phyloP scores from a whole-genome alignment of 2,797 vertebrate genomes.

The Octomys mimax region DNA sequence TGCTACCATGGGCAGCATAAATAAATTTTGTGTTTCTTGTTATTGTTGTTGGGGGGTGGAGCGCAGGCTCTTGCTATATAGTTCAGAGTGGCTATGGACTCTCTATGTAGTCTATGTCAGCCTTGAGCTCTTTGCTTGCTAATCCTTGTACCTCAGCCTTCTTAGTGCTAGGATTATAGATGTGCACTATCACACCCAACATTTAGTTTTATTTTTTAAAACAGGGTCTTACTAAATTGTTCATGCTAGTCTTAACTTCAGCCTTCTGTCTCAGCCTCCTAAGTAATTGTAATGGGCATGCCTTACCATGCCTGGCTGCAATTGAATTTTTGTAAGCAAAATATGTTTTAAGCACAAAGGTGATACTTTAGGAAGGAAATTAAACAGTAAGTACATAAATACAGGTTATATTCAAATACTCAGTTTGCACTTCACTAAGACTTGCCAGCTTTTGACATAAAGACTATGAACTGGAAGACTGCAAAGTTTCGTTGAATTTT shows the following conservation, averaged over 20 bases:
- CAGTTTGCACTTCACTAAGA: conserved; percentile 41
- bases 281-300: neutral
- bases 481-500: conserved; percentile 34
- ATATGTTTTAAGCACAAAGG: conserved; percentile 49
- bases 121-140: neutral
- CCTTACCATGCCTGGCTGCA: neutral
- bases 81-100: neutral
- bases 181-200: neutral
- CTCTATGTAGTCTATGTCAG: neutral
- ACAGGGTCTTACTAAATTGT: neutral
- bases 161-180: neutral
- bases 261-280: neutral
- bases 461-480: conserved; percentile 3
- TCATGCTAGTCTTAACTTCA: neutral
- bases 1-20: neutral
- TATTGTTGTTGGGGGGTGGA: neutral
- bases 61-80: neutral
- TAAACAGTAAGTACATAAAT: conserved; percentile 55
- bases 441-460: conserved; percentile 52
- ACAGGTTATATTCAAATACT: neutral
- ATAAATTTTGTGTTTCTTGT: conserved; percentile 1
- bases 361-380: conserved; percentile 49
- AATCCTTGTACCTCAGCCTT: neutral
- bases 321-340: conserved; percentile 48
- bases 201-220: neutral